Evolutionary conservation across 2,888 invertebrate genomes (phyloP), one percentile per base, ranked within the genome.

Genomic region (Pseudococcus jackbeardsleyi): DNA sequence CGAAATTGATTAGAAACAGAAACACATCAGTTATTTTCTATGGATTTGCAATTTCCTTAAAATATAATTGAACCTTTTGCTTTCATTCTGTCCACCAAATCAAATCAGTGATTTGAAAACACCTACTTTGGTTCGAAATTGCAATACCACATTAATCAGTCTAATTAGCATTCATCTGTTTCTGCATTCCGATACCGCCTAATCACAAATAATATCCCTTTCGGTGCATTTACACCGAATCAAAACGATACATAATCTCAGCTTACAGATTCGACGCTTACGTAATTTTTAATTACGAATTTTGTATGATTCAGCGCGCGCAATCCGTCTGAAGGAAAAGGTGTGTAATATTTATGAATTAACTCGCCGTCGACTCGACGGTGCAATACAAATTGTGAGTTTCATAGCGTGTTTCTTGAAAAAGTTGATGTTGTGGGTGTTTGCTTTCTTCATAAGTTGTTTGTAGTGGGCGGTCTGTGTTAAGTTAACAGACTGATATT

Each of bases 261-360:
- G 68, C 19, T 19, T 8, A 59, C 26, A 33, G n/a, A 19, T 59
- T 72, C 12, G 79, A 79, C 42, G 79, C 79, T 79, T 79, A 79
- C 79, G 79, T 79, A 79, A 79, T 79, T n/a, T 46, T 79, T 79
- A 42, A 79, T 42, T 42, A 72, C 12, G 42, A 19, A 19, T 39
- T 79, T 22, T 11, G 22, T 42, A 33, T 42, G 42, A 79, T 72
- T 39, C 72, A 72, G 72, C 79, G 79, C 42, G n/a, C 79, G 79
- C 42, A 42, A 39, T 72, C 46, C 42, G 79, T 79, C 7, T 33
- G 12, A n/a, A 72, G 39, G 72, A 72, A 59, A 6, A 72, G 72
- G 72, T 79, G 79, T 79, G 79, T 79, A 77, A 46, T 72, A 72
- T 72, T 72, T 72, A 59, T 59, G 59, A 72, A 72, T 72, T 72